phyloP scores from a whole-genome alignment of 2,113 vertebrate species.

The Leptosomus discolor region DNA sequence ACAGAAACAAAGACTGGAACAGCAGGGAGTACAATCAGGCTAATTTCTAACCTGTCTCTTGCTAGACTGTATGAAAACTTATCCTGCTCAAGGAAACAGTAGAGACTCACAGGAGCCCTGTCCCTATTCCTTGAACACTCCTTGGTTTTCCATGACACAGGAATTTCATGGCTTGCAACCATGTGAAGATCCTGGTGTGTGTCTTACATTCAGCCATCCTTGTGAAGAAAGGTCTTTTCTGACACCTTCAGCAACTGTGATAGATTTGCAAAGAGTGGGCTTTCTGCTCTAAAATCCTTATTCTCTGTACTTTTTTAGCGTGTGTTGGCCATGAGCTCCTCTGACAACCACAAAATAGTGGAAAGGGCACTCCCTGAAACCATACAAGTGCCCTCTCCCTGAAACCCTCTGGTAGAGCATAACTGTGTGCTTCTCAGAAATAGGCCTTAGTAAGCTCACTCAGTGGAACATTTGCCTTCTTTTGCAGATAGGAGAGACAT shows the following conservation, averaged over 20 bases:
- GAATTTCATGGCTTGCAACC: not conserved
- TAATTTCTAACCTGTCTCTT: not conserved
- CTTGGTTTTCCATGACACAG: not conserved
- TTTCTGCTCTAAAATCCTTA: not conserved
- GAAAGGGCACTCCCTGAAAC: not conserved
- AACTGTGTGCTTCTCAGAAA: not conserved
- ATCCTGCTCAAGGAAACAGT: not conserved
- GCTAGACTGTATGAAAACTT: not conserved
- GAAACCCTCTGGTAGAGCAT: not conserved
- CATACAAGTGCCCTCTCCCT: not conserved
- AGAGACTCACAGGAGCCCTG: not conserved
- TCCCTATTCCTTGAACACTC: not conserved
- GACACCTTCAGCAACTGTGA: not conserved
- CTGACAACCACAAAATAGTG: not conserved
- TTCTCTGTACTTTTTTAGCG: not conserved
- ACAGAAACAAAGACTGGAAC: not conserved
- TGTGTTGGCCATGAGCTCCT: not conserved
- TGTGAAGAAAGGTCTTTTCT: not conserved
- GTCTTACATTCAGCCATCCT: not conserved
- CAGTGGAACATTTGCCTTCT: not conserved
- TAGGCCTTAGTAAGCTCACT: not conserved
- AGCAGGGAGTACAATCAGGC: not conserved
- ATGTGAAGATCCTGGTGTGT: not conserved
- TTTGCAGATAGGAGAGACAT: not conserved
- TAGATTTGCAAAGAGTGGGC: not conserved